Evolutionary conservation across 1,140 invertebrate genomes (phyloP).

Genomic region (Rhynchophorus ferrugineus): DNA sequence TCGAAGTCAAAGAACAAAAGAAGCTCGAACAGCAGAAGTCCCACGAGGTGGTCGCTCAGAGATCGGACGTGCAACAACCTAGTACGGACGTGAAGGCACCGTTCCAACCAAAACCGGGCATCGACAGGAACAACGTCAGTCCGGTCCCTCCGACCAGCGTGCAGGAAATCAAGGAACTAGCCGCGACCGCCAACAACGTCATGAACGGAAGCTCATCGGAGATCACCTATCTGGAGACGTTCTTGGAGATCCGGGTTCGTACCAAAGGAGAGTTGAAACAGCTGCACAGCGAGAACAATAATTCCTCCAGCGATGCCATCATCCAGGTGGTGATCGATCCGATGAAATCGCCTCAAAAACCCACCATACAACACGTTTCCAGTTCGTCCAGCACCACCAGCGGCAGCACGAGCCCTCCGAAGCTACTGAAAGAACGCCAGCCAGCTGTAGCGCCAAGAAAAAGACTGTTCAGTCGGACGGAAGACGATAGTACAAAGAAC

Average conservation of each 20-base stretch:
- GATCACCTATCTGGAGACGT: slow-evolving; percentile 48
- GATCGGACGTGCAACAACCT: slow-evolving; percentile 35
- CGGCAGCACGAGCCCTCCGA: slow-evolving; percentile 43
- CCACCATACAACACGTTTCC: slow-evolving; percentile 6
- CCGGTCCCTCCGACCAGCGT: slow-evolving; percentile 49
- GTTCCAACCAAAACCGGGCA: slow-evolving; percentile 46
- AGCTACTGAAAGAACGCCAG: slow-evolving; percentile 44
- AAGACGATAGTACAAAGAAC: slow-evolving; percentile 40
- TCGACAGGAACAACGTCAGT: slow-evolving; percentile 48
- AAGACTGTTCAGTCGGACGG: slow-evolving; percentile 45
- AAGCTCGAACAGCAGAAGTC: slow-evolving; percentile 36
- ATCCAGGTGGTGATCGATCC: slow-evolving; percentile 24
- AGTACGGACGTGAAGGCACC: slow-evolving; percentile 44
- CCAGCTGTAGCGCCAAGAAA: slow-evolving; percentile 40
- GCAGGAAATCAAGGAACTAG: slow-evolving; percentile 32
- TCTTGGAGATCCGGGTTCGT: slow-evolving; percentile 63
- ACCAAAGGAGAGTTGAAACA: slow-evolving; percentile 78
- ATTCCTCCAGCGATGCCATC: slow-evolving; percentile 18
- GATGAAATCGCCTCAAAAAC: slow-evolving; percentile 19
- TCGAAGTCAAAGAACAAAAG: slow-evolving; percentile 56
- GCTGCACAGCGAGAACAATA: slow-evolving; percentile 43
- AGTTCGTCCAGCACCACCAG: slow-evolving; percentile 4
- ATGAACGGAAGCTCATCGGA: slow-evolving; percentile 23
- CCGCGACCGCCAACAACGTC: slow-evolving; percentile 17
- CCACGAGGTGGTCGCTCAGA: slow-evolving; percentile 18